phyloP scores from a whole-genome alignment of 2,797 vertebrate genomes.

The Sebastes dallii region DNA sequence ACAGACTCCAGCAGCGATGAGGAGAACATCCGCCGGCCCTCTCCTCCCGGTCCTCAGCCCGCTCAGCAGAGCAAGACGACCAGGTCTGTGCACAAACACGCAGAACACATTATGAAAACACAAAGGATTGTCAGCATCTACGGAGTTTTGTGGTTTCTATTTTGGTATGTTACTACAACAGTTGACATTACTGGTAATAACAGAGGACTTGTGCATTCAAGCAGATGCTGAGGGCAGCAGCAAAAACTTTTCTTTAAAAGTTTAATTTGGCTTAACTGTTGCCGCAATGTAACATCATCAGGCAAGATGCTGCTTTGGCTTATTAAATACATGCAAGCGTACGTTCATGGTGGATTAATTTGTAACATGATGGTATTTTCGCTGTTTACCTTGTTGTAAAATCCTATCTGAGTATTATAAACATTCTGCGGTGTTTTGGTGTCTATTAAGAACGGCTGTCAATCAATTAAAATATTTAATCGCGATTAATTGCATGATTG shows the following conservation, averaged over 20 bases:
- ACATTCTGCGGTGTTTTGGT: background rate
- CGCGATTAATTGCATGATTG: too few species aligned
- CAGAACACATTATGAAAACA: background rate
- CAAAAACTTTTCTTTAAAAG: too few species aligned
- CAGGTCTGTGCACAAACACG: conserved; percentile 37
- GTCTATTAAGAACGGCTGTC: too few species aligned
- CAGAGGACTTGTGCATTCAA: background rate
- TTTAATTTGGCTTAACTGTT: background rate
- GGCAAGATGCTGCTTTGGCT: background rate
- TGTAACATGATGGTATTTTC: background rate
- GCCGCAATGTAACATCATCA: background rate
- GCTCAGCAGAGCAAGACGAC: conserved; percentile 6
- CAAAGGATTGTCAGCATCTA: background rate
- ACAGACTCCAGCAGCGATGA: conserved; percentile 28
- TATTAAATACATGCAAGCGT: background rate
- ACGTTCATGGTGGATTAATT: background rate
- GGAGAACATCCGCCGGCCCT: conserved; percentile 4
- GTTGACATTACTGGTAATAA: background rate
- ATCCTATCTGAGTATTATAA: background rate
- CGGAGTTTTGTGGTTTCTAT: background rate
- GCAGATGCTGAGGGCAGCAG: background rate
- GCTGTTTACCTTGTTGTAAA: background rate
- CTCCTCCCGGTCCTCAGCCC: background rate
- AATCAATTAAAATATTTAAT: too few species aligned
- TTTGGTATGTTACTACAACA: background rate